Percentiles rank a stretch among this genome's conserved stretches.
These are phyloP conservation scores for Phortica variegata DNA, from an alignment of 1,140 invertebrate genomes.

Conservation along the genomic window DNA sequence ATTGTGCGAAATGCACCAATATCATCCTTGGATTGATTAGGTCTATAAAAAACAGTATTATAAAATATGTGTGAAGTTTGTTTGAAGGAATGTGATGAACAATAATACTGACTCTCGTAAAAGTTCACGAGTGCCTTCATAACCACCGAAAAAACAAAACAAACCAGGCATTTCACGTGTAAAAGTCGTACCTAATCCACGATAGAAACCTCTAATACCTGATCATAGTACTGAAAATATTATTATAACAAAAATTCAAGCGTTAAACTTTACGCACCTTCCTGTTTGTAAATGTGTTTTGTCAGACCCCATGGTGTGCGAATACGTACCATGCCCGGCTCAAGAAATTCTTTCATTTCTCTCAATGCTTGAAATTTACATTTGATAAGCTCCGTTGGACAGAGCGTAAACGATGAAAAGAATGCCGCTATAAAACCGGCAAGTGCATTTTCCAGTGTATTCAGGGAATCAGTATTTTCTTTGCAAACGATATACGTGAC, in stretches of 20 bases:
- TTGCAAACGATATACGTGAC: constrained; percentile 49
- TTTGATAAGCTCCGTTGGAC: constrained; percentile 97
- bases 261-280: constrained; percentile 48
- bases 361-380: constrained; percentile 94
- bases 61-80: no score
- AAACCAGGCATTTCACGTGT: constrained; percentile 98
- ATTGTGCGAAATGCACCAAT: constrained; percentile 81
- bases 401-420: constrained; percentile 94
- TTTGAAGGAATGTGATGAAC: no score
- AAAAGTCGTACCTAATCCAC: constrained; percentile 88
- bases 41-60: constrained; percentile 53
- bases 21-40: constrained; percentile 70
- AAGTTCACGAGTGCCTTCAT: constrained; percentile 78
- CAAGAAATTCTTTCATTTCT: constrained; percentile 66
- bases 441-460: constrained; percentile 79
- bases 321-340: constrained; percentile 56
- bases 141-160: constrained; percentile 97
- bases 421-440: constrained; percentile 96
- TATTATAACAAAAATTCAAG: no score
- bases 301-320: constrained; percentile 45
- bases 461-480: constrained; percentile 62
- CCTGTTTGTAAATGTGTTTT: constrained; percentile 56
- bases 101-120: constrained; percentile 61
- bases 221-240: no score
- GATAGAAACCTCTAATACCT: constrained; percentile 86